Base-by-base conservation (phyloP, 2,888 invertebrate genomes). In the Calliscelio sp. region DNA sequence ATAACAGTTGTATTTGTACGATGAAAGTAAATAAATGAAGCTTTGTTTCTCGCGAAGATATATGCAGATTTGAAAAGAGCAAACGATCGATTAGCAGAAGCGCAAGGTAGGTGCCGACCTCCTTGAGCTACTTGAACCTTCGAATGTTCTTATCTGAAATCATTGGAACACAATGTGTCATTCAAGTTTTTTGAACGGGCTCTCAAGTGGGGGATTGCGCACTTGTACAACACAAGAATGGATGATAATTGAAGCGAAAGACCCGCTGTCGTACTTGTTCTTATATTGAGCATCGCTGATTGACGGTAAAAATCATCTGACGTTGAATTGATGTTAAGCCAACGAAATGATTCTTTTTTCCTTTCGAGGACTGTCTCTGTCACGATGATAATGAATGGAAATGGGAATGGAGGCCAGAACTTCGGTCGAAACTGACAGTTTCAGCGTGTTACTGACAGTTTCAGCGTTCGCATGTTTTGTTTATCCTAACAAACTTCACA, bases 401-500 rank as follows among this genome's bases (percentile, higher is more conserved):
- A 80, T 71, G 70, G 24, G 49, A 83, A 38, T 18, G 20, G 51
- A 65, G 41, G n/a, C 44, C 66, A 68, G 68, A 83, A 83, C 74
- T 83, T 78, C 14, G n/a, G 22, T 24, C 55, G 66, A 73, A 44
- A 25, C 49, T n/a, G 73, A 53, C 41, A 68, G 49, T n/a, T n/a
- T n/a, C n/a, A n/a, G n/a, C n/a, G 68, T 84, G 82, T 65, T 57
- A 71, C 65, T 82, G 82, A 82, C 82, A 82, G 77, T 70, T 70
- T 65, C 59, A 35, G 57, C 16, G 35, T 70, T 74, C 80, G 66
- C 55, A 63, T 71, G 71, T 77, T 82, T 82, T 77, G 82, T 82
- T 82, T 71, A 82, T 77, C 44, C 59, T 41, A 71, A 71, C 82
- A 57, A 82, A 82, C 82, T 82, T 82, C 77, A 73, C 28, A 28